Evolutionary conservation across 1,140 invertebrate species (phyloP), one percentile per base, ranked within the genome.

Genomic region (Sweltsa coloradensis): DNA sequence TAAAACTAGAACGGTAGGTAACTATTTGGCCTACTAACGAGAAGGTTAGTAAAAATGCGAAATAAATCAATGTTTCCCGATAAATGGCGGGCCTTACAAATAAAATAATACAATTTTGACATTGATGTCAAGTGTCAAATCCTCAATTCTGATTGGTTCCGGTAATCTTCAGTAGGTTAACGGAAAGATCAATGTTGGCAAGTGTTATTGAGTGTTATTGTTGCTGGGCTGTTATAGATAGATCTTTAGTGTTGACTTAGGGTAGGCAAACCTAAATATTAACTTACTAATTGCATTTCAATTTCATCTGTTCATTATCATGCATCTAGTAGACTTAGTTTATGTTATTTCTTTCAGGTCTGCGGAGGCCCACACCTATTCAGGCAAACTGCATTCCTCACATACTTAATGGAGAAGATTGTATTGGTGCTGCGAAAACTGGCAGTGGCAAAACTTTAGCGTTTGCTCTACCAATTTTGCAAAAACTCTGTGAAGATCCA

Each of bases 361-460:
- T 94, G 3, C 79, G 73, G 55, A 73, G 70, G 42, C 89, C 91
- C 24, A 94, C 91, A 2, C 76, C 79, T n/a, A 88, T 93, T 49
- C 89, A 93, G 64, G 60, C 74, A 57, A 78, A 82, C 53, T 90
- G 86, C 58, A 87, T 92, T 55, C 79, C 85, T 27, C 65, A 75
- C 24, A 91, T 96, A 54, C 64, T 97, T 34, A 55, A 69, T 52
- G 90, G 90, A 0, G 70, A 78, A 57, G 89, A 97, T 72, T 85
- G 91, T 45, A 92, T 98, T 58, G 94, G 92, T 13, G 83, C 91
- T 55, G 92, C 93, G 1, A 93, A 97, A 72, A 98, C 96, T 26
- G 96, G 95, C 18, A 96, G 91, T 45, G 96, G 96, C 26, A 99
- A 99, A 74, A 98, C 95, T 4, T 80, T 95, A 57, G 89, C 94